Conservation (phyloP, 2,113 vertebrate species). For the Cyphomyrus plagiostoma region DNA sequence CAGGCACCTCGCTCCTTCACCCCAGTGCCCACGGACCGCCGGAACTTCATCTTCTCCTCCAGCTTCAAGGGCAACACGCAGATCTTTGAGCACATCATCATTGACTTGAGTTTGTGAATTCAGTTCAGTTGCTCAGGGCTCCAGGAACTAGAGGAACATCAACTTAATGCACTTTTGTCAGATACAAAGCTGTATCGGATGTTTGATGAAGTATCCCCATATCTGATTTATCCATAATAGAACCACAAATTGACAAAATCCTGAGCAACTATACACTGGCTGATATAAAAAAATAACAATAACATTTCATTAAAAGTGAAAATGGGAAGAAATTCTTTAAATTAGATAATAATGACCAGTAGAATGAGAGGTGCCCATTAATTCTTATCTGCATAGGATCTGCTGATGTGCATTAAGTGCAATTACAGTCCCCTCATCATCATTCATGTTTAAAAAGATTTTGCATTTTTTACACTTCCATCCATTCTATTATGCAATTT, state of each 20-base stretch:
- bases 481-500: neutral
- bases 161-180: neutral
- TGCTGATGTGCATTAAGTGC: neutral
- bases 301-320: neutral
- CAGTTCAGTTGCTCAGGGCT: neutral
- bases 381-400: neutral
- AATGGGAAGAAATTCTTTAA: neutral
- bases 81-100: conserved; percentile 86
- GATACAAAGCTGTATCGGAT: neutral
- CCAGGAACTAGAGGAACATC: neutral
- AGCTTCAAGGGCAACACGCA: conserved; percentile 95
- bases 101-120: conserved; percentile 85
- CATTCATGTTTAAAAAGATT: neutral
- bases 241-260: neutral
- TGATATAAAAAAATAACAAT: neutral
- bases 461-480: neutral
- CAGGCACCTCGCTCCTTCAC: conserved; percentile 90
- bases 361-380: neutral
- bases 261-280: neutral
- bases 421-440: neutral
- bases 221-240: neutral
- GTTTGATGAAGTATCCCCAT: neutral
- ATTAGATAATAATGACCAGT: neutral
- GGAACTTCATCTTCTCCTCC: conserved; percentile 91
- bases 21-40: conserved; percentile 74